These are phyloP conservation scores for Callospermophilus lateralis DNA, from an alignment of 2,113 vertebrate species.

Conservation along the genomic window DNA sequence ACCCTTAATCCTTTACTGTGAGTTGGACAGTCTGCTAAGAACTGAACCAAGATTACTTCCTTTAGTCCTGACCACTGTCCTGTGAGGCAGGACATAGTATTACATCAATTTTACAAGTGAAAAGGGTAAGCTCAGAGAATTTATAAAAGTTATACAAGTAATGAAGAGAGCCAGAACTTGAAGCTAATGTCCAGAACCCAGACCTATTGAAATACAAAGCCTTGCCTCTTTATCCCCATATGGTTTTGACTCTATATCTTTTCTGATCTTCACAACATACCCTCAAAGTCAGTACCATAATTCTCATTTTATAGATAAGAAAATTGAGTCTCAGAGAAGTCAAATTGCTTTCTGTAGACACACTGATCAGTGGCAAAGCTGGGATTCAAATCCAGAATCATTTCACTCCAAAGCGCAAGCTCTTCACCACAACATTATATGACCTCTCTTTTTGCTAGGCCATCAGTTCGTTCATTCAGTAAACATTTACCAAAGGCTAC, in stretches of 20 bases:
- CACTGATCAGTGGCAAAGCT: not conserved
- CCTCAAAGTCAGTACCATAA: not conserved
- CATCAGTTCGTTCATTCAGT: not conserved
- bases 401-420: not conserved
- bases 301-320: not conserved
- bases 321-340: slow-evolving; percentile 9
- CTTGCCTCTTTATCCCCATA: not conserved
- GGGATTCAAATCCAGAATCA: slow-evolving; percentile 21
- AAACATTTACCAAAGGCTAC: not conserved
- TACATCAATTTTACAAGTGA: not conserved
- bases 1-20: not conserved
- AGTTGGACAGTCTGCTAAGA: not conserved
- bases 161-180: not conserved
- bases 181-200: not conserved
- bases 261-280: slow-evolving; percentile 36
- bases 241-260: not conserved
- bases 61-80: not conserved
- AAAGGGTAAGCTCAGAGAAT: not conserved
- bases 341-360: slow-evolving; percentile 41
- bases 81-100: not conserved
- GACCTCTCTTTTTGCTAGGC: not conserved
- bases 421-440: not conserved
- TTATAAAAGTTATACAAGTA: not conserved
- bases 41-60: not conserved
- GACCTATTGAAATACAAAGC: not conserved